These are phyloP conservation scores for Drosophila leontia DNA, from an alignment of 1,140 invertebrate genomes.

Conservation along the genomic window DNA sequence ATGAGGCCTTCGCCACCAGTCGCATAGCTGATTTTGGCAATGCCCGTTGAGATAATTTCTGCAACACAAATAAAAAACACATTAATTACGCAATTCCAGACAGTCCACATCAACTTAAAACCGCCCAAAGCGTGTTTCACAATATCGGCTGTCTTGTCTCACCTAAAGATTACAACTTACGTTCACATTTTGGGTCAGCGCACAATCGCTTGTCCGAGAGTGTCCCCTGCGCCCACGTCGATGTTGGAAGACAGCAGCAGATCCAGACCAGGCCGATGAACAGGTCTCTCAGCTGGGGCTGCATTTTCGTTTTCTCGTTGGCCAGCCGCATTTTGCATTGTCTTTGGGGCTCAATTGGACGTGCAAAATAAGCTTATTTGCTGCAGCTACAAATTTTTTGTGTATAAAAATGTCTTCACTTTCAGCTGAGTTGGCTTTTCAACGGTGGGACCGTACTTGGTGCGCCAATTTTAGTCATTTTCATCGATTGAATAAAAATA, in stretches of 20 bases:
- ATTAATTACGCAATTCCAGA: constrained; percentile 33
- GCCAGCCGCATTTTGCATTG: constrained; percentile 75
- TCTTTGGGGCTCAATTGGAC: constrained; percentile 40
- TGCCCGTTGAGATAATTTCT: constrained; percentile 89
- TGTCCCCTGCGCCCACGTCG: constrained; percentile 57
- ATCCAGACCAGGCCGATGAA: constrained; percentile 21
- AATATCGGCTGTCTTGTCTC: constrained; percentile 25
- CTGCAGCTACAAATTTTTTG: constrained; percentile 58
- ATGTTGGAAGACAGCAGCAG: constrained; percentile 62
- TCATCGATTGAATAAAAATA: not conserved
- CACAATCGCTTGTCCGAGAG: constrained; percentile 88
- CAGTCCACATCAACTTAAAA: not conserved
- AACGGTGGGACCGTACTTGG: constrained; percentile 10
- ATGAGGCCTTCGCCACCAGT: constrained; percentile 87
- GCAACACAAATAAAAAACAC: constrained; percentile 42
- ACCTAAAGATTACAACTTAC: constrained; percentile 85
- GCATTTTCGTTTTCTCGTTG: constrained; percentile 55
- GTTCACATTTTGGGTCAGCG: constrained; percentile 87
- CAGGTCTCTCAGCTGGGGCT: constrained; percentile 41
- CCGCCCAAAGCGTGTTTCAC: constrained; percentile 8
- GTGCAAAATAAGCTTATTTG: constrained; percentile 35
- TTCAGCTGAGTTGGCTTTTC: constrained; percentile 59
- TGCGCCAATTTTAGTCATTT: not conserved
- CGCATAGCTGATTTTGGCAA: constrained; percentile 87
- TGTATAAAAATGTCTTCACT: constrained; percentile 77